Base-by-base conservation (phyloP, 2,113 vertebrate genomes). In the Clarias macrocephalus region DNA sequence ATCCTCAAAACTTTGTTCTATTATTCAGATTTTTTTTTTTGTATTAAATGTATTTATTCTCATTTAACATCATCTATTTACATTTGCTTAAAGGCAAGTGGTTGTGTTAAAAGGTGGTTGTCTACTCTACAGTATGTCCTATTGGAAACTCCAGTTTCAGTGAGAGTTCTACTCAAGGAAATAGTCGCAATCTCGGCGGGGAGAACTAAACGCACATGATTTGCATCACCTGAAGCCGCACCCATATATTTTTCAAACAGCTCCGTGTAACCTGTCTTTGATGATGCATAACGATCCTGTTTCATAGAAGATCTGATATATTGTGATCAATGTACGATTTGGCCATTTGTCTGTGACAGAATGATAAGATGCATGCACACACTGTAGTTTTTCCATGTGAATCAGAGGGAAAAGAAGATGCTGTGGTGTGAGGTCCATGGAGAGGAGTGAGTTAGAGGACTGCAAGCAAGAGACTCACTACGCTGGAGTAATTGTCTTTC, bases 401-500 rank as follows among this genome's bases (percentile, higher is more conserved):
- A 52, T 52, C 7, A 13, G 21, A 8, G 12, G 30, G 37, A 52
- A 82, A 65, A 48, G 6, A 37, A 81, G 57, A 37, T 10, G 0
- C 5, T 42, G 12, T 63, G 33, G 33, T 37, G 18, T 19, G 5
- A n/a, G 65, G 62, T 52, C 28, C 28, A 33, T 80, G 16, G 30
- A 7, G 8, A 63, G 80, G 33, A 42, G 59, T 21, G 23, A 66
- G 62, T 25, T 28, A 0, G 56, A 80, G 56, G 37, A 56, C 18
- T 60, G 10, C 28, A n/a, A 59, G 56, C 4, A 19, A 30, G 18
- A 42, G 25, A 65, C 33, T 62, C 77, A 60, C 3, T 25, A 54
- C 66, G 81, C 37, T 0, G 42, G 62, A 66, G 62, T 83, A 66
- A 83, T 66, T 83, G 60, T 82, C 62, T 83, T 42, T 83, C 62